These are phyloP conservation scores for Perognathus longimembris DNA, from an alignment of 2,113 vertebrate genomes.

Conservation along the genomic window DNA sequence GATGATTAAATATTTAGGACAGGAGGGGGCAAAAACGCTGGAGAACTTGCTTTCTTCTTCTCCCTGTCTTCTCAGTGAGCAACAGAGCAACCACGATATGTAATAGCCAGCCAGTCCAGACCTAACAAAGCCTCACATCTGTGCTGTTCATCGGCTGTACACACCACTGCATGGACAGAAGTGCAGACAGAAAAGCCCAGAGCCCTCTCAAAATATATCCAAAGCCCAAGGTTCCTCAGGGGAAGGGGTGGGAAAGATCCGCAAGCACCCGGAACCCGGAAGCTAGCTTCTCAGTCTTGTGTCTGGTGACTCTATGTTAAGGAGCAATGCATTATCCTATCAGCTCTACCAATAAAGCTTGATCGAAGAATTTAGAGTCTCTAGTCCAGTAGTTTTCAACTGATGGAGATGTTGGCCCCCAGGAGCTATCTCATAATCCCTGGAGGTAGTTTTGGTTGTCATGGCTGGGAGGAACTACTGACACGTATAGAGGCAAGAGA, in stretches of 20 bases:
- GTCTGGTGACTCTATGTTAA: not conserved
- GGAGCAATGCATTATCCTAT: not conserved
- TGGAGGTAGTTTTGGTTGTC: not conserved
- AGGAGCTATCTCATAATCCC: not conserved
- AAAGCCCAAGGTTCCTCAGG: not conserved
- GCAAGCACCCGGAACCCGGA: rapidly evolving
- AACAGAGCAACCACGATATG: constrained; percentile 23
- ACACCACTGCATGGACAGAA: rapidly evolving
- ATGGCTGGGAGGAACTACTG: not conserved
- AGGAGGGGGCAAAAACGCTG: constrained; percentile 52
- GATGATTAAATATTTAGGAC: constrained; percentile 77
- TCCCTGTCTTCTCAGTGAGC: not conserved
- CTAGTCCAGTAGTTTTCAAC: not conserved
- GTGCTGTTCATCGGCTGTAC: not conserved
- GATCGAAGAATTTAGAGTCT: not conserved
- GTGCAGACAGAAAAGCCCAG: not conserved
- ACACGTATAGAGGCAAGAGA: not conserved
- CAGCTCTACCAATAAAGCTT: not conserved
- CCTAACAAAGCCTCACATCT: not conserved
- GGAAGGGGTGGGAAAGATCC: not conserved
- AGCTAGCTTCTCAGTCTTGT: not conserved
- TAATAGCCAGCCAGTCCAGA: not conserved
- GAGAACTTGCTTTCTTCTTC: constrained; percentile 66
- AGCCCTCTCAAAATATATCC: not conserved
- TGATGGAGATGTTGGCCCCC: not conserved